Percentiles rank a stretch among this genome's conserved stretches.
phyloP scores from a whole-genome alignment of 2,113 vertebrate species.

The Psophia crepitans region DNA sequence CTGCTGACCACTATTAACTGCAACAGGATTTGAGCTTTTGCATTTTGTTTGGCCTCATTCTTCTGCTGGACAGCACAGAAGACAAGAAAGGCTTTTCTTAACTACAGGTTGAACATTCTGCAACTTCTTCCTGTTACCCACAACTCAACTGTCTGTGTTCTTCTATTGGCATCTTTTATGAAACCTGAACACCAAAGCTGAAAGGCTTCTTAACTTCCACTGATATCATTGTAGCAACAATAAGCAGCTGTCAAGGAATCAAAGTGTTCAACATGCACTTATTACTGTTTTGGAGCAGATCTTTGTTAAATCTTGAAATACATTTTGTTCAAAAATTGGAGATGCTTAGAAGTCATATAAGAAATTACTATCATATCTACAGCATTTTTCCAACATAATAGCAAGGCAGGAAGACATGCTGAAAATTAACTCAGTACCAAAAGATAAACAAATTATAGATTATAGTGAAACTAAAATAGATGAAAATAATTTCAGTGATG shows the following conservation, averaged over 20 bases:
- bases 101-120: neutral
- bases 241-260: neutral
- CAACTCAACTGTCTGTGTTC: neutral
- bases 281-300: neutral
- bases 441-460: neutral
- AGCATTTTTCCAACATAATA: neutral
- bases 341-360: neutral
- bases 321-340: neutral
- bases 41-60: neutral
- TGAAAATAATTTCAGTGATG: neutral
- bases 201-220: neutral
- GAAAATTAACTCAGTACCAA: neutral
- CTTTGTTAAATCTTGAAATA: neutral
- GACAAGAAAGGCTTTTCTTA: neutral
- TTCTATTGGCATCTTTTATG: neutral
- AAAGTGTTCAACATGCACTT: neutral
- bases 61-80: neutral
- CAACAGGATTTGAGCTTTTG: neutral
- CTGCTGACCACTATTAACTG: neutral
- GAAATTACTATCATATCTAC: neutral
- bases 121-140: neutral
- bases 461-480: neutral
- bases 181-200: neutral
- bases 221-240: neutral
- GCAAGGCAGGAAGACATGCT: neutral